These are phyloP conservation scores for Bombyx mandarina DNA, from an alignment of 1,140 invertebrate species.

Conservation along the genomic window DNA sequence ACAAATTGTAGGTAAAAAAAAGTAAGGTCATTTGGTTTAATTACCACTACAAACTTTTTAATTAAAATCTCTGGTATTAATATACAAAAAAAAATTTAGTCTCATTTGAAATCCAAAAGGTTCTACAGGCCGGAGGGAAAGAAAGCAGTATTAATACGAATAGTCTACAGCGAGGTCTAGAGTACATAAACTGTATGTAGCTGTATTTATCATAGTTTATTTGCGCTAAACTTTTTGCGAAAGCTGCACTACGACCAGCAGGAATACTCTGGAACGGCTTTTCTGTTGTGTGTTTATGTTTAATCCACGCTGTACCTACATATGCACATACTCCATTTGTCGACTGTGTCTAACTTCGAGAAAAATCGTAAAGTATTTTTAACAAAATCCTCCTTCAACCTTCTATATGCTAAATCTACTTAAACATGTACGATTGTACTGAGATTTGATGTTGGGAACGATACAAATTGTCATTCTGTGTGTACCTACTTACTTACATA, in stretches of 20 bases:
- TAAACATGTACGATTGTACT: too few relatives aligned
- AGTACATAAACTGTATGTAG: neutral
- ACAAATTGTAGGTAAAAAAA: too few relatives aligned
- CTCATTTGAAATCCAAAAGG: slow-evolving; percentile 6
- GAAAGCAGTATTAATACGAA: slow-evolving; percentile 4
- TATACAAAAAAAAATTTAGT: slow-evolving; percentile 6
- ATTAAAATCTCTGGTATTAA: slow-evolving; percentile 6
- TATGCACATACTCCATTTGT: too few relatives aligned
- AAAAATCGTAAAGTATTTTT: too few relatives aligned
- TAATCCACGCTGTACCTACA: neutral
- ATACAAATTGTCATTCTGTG: too few relatives aligned
- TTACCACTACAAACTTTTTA: too few relatives aligned
- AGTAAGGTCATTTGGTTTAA: too few relatives aligned
- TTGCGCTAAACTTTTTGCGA: slow-evolving; percentile 25
- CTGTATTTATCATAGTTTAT: slow-evolving; percentile 24
- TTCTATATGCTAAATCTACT: too few relatives aligned
- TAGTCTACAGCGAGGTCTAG: neutral
- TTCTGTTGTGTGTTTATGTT: slow-evolving; percentile 9
- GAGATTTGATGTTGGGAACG: too few relatives aligned
- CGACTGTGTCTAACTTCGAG: too few relatives aligned
- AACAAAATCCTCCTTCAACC: too few relatives aligned
- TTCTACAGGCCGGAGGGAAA: slow-evolving; percentile 7
- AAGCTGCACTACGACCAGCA: slow-evolving; percentile 16
- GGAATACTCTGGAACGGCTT: slow-evolving; percentile 15
- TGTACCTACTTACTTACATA: too few relatives aligned